These are phyloP conservation scores for Nomada fucata DNA, from an alignment of 2,888 invertebrate species.

Conservation along the genomic window DNA sequence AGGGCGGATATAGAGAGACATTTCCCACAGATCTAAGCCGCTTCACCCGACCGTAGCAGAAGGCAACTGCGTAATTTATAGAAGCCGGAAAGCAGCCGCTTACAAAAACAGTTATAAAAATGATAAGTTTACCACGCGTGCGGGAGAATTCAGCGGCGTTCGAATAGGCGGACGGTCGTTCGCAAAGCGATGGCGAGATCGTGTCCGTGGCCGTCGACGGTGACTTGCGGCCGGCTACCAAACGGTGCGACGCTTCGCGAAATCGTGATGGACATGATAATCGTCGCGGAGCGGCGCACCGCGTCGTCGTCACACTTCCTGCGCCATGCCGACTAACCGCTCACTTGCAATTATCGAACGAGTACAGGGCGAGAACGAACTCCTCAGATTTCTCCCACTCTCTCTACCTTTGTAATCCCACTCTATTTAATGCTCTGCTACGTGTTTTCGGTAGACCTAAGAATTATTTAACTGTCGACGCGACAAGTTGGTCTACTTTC, in stretches of 20 bases:
- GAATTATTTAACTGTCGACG: neutral
- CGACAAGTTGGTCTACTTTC: neutral
- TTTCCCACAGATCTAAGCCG: conserved; percentile 81
- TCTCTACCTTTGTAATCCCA: neutral
- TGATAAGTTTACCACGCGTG: conserved; percentile 74
- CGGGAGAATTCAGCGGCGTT: conserved; percentile 29
- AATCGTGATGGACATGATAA: conserved; percentile 83
- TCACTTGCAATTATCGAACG: conserved; percentile 70
- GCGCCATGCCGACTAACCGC: conserved; percentile 67
- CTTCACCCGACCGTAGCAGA: conserved; percentile 54
- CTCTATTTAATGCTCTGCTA: no score
- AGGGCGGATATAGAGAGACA: conserved; percentile 72
- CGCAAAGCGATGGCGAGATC: conserved; percentile 19
- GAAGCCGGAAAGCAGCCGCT: conserved; percentile 81
- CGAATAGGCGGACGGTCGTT: conserved; percentile 25
- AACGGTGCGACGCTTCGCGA: conserved; percentile 77
- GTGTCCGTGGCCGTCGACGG: conserved; percentile 37
- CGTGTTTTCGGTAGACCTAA: neutral
- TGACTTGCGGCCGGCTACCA: conserved; percentile 24
- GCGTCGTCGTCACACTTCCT: conserved; percentile 79
- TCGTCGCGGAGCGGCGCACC: conserved; percentile 79
- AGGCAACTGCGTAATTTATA: conserved; percentile 74
- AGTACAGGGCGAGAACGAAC: conserved; percentile 42
- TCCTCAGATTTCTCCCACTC: neutral
- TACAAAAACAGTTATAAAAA: conserved; percentile 81